Evolutionary conservation across 2,888 invertebrate species (phyloP), one percentile per base, ranked within the genome.

Genomic region (Nematopogon swammerdamellus): DNA sequence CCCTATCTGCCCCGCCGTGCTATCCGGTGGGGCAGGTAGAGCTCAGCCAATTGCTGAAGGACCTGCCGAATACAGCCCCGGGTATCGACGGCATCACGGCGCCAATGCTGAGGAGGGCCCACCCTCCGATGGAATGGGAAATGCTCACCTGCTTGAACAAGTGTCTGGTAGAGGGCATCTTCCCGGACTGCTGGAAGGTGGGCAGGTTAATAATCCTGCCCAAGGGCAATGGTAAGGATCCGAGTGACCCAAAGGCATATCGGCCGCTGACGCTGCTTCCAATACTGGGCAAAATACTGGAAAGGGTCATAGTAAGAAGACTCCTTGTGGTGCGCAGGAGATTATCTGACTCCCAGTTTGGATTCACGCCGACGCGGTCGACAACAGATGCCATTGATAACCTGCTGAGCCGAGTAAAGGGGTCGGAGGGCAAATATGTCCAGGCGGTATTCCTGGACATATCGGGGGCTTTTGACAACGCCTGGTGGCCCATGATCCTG

Each of bases 401-500:
- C 0, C 10, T 61, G 0, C 6, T 55, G 5, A 30, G 43, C 1
- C 8, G 14, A 1, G 45, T 44, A 1, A 45, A 19, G 8, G 10
- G 6, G 10, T 29, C 50, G 6, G 8, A 2, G 4, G 36, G 45
- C 29, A 2, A 46, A 2, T 63, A 64, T 16, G 56, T 59, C 0
- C 58, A 57, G 42, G 55, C 53, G 0, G 51, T 61, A 0, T 55
- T 60, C 10, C n/a, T 62, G 11, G 61, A 64, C 54, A 62, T 62
- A 3, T 54, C 58, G 0, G 61, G 60, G 1, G 61, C 60, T 1
- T 61, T 60, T 14, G 57, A 64, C 42, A 61, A 61, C 46, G 59
- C 63, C 1, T 62, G 61, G 60, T 63, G 64, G 63, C 61, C 62
- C 4, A 61, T 61, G 59, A 55, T 64, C 8, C 19, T 64, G 18